Percentiles rank a stretch among this genome's conserved stretches.
Conservation (phyloP, 2,113 vertebrate genomes). For the Lophius piscatorius region DNA sequence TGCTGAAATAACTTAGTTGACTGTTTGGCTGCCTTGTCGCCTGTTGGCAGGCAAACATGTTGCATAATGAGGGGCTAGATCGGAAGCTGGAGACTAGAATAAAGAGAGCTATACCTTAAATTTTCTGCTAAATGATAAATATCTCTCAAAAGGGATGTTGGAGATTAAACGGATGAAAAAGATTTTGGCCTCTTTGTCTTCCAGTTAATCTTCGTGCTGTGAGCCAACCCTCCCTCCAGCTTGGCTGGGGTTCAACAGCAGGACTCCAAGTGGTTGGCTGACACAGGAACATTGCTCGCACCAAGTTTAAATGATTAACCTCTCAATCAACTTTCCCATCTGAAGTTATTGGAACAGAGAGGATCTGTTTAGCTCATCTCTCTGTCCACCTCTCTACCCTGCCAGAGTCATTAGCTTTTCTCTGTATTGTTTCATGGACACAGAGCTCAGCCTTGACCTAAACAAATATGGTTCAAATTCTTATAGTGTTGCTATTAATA, state of each 20-base stretch:
- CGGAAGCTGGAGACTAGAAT: not conserved
- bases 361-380: slow-evolving; percentile 60
- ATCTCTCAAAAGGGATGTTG: slow-evolving; percentile 8
- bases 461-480: slow-evolving; percentile 75
- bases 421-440: slow-evolving; percentile 58
- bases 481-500: slow-evolving; percentile 76
- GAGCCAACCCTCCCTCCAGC: slow-evolving; percentile 27
- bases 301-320: slow-evolving; percentile 54
- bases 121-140: not conserved
- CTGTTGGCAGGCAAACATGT: not conserved
- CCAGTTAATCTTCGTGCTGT: slow-evolving; percentile 40
- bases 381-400: slow-evolving; percentile 20
- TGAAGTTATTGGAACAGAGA: slow-evolving; percentile 26
- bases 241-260: slow-evolving; percentile 29
- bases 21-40: not conserved
- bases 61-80: not conserved
- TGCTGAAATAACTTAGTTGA: not conserved
- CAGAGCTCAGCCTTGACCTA: slow-evolving; percentile 68
- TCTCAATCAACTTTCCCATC: slow-evolving; percentile 40
- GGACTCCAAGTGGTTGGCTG: slow-evolving; percentile 37
- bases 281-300: slow-evolving; percentile 24
- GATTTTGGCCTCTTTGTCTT: slow-evolving; percentile 27
- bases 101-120: not conserved
- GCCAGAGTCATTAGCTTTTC: slow-evolving; percentile 46
- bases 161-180: slow-evolving; percentile 33